Evolutionary conservation across 1,140 invertebrate genomes (phyloP).

Genomic region (Harlomillsia oculata): DNA sequence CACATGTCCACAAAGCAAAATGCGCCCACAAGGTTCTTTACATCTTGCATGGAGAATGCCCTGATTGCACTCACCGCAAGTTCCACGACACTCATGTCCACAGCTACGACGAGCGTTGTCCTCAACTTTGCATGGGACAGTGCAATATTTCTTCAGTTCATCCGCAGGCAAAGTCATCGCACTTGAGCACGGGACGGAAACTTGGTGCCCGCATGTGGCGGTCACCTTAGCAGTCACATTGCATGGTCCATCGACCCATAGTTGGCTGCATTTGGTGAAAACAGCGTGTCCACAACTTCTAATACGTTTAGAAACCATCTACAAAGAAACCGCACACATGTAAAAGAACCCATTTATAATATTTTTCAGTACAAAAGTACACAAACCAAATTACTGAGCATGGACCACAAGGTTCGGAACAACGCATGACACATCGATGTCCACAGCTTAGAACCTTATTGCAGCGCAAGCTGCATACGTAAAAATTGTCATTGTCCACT

Average conservation of each 20-base stretch:
- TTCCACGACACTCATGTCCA: slow-evolving; percentile 39
- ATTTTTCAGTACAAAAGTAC: not conserved
- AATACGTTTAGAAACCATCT: not conserved
- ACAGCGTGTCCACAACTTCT: not conserved
- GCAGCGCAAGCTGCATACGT: not conserved
- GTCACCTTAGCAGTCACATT: not conserved
- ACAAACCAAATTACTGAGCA: not conserved
- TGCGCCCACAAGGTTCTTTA: slow-evolving; percentile 40
- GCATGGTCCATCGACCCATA: not conserved
- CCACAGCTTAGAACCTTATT: not conserved
- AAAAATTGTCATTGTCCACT: no score
- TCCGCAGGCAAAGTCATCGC: not conserved
- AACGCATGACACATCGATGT: not conserved
- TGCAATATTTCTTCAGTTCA: not conserved
- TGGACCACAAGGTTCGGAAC: not conserved
- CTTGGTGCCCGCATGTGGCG: not conserved
- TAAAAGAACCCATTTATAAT: not conserved
- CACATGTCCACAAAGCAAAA: slow-evolving; percentile 42
- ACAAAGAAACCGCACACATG: not conserved
- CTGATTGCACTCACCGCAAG: slow-evolving; percentile 40
- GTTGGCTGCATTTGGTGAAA: not conserved
- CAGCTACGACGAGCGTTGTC: slow-evolving; percentile 32
- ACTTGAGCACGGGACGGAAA: not conserved
- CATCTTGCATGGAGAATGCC: slow-evolving; percentile 43
- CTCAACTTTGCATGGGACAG: not conserved